Conservation (phyloP, 2,888 invertebrate species). For the Cotesia congregata region DNA sequence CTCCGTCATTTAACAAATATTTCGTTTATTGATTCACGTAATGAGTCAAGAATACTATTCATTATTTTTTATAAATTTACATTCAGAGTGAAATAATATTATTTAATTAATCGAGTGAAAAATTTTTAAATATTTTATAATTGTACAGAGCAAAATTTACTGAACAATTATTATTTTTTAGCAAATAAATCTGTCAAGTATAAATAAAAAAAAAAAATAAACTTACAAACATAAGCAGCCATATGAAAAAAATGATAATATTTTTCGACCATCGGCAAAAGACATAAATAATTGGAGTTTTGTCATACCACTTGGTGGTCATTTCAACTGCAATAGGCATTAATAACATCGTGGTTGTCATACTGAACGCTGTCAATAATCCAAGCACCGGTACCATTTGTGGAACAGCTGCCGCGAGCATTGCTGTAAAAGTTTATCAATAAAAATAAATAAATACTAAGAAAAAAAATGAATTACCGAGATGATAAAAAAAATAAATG, state of each 20-base stretch:
- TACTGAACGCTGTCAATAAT: slow-evolving; percentile 73
- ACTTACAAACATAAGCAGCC: slow-evolving; percentile 58
- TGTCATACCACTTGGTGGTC: slow-evolving; percentile 56
- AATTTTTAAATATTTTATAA: too few relatives aligned
- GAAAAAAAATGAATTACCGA: neutral
- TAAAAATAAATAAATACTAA: neutral
- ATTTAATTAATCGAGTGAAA: too few relatives aligned
- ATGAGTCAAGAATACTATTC: too few relatives aligned
- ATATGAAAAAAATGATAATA: slow-evolving; percentile 56
- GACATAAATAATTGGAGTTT: slow-evolving; percentile 53
- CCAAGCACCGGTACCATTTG: slow-evolving; percentile 74
- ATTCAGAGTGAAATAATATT: too few relatives aligned
- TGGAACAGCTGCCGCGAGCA: slow-evolving; percentile 72
- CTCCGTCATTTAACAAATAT: too few relatives aligned
- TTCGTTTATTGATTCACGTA: too few relatives aligned
- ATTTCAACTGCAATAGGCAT: slow-evolving; percentile 65
- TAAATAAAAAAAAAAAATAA: slow-evolving; percentile 13
- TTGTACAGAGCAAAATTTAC: too few relatives aligned
- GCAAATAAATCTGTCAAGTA: neutral
- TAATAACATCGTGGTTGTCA: slow-evolving; percentile 71
- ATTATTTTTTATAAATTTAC: too few relatives aligned
- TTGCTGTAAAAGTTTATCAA: slow-evolving; percentile 61
- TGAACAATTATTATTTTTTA: too few relatives aligned
- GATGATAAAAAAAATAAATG: neutral
- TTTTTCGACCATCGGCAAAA: slow-evolving; percentile 58